phyloP scores from a whole-genome alignment of 2,113 vertebrate species.

The Gulo gulo region DNA sequence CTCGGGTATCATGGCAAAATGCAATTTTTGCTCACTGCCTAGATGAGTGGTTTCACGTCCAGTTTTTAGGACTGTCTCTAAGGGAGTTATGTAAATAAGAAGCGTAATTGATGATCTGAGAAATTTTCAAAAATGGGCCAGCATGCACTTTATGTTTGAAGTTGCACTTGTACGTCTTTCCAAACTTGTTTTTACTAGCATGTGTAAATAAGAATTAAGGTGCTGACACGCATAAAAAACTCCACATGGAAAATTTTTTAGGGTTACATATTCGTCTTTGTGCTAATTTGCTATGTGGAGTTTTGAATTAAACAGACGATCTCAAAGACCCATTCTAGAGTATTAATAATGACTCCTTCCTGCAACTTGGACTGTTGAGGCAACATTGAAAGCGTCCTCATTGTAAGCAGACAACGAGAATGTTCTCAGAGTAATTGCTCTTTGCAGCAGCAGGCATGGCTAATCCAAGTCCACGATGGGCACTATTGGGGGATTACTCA shows the following conservation, averaged over 20 bases:
- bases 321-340: not conserved
- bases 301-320: not conserved
- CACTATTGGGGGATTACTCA: not conserved
- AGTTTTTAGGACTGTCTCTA: constrained; percentile 38
- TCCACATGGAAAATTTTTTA: not conserved
- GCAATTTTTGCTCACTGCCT: not conserved
- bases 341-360: constrained; percentile 24
- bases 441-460: not conserved
- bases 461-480: not conserved
- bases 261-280: not conserved
- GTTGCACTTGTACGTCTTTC: constrained; percentile 28
- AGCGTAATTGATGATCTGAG: not conserved
- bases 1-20: not conserved
- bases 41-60: not conserved
- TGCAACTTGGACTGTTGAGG: not conserved
- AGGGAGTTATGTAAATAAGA: constrained; percentile 43
- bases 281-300: not conserved
- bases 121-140: constrained; percentile 38
- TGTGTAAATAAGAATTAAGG: not conserved
- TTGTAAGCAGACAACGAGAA: not conserved
- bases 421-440: not conserved
- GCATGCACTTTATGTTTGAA: not conserved
- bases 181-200: constrained; percentile 29
- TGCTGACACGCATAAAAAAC: not conserved
- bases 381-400: not conserved